A percentile compares a stretch with the other conserved stretches of the same genome.
Conservation (phyloP, 2,888 invertebrate genomes). For the Poecilobothrus nobilitatus region DNA sequence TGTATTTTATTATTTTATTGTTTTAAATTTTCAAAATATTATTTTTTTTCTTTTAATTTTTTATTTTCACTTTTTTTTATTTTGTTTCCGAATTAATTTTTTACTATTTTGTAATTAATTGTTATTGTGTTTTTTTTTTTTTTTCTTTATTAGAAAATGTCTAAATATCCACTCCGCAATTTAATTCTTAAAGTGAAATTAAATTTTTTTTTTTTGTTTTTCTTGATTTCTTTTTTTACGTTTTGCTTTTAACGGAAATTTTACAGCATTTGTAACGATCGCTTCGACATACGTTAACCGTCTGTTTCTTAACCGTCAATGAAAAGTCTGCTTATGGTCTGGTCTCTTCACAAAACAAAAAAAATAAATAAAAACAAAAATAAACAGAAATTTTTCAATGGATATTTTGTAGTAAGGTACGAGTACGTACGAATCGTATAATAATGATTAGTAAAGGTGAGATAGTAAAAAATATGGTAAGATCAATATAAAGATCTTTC, state of each 20-base stretch:
- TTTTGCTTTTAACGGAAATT: neutral
- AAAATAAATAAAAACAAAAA: neutral
- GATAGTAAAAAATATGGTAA: neutral
- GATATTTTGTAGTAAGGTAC: conserved; percentile 3
- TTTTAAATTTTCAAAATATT: too few species aligned
- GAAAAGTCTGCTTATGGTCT: conserved; percentile 13
- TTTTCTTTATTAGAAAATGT: too few species aligned
- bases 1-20: too few species aligned
- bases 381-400: neutral
- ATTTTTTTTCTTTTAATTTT: too few species aligned
- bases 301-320: conserved; percentile 13
- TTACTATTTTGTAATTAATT: too few species aligned
- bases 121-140: too few species aligned
- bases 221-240: neutral
- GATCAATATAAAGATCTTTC: conserved; percentile 2
- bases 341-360: neutral
- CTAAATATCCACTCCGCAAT: neutral
- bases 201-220: too few species aligned
- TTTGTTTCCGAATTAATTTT: too few species aligned
- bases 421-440: neutral
- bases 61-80: too few species aligned
- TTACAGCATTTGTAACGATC: conserved; percentile 1
- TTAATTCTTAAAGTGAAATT: neutral
- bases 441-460: neutral
- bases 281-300: conserved; percentile 9